Conservation (phyloP, 1,140 invertebrate genomes). For the Eubasilissa regina region DNA sequence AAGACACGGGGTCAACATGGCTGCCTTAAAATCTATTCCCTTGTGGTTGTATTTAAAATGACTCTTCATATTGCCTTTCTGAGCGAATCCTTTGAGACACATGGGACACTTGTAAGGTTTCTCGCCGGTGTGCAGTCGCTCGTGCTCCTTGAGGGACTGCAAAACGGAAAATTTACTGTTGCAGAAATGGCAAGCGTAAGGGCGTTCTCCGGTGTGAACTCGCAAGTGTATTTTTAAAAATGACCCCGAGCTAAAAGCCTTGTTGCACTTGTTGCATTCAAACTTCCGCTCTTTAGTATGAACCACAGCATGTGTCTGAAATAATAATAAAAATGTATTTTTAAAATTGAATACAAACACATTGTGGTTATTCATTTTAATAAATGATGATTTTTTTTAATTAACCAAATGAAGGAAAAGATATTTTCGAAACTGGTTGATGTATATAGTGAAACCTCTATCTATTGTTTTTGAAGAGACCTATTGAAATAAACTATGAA, state of each 20-base stretch:
- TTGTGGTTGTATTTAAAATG: constrained; percentile 54
- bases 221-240: neutral
- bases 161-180: constrained; percentile 63
- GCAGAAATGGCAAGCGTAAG: constrained; percentile 4
- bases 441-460: no score
- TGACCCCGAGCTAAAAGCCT: neutral
- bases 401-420: no score
- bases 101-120: constrained; percentile 71
- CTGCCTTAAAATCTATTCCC: constrained; percentile 50
- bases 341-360: no score
- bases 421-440: no score
- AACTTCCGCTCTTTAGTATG: neutral
- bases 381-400: no score
- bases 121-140: constrained; percentile 68
- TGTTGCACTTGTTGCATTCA: neutral
- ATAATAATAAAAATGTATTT: no score
- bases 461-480: no score
- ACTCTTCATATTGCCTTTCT: constrained; percentile 60
- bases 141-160: constrained; percentile 65
- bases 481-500: no score
- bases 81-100: constrained; percentile 69
- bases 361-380: no score
- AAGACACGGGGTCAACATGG: no score
- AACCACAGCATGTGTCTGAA: neutral
- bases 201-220: neutral